Evolutionary conservation across 35 echinoderm and acorn worm genomes (phyloP).

Genomic region (Ophiothrix spiculata): DNA sequence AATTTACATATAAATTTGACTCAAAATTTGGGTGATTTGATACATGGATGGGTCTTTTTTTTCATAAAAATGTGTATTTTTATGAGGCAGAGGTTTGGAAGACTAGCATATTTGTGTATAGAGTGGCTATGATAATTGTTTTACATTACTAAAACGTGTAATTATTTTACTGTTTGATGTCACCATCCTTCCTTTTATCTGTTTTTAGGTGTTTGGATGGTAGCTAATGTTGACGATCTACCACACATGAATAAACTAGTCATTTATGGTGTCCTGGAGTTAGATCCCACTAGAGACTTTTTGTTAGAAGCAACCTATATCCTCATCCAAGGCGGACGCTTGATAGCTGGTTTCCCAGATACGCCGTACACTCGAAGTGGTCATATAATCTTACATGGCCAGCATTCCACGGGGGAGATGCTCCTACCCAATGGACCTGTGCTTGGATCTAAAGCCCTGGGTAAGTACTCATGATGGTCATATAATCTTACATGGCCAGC

Average conservation of each 20-base stretch:
- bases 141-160: no score
- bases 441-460: conserved; percentile 90
- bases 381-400: conserved; percentile 59
- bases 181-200: no score
- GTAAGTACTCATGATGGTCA: conserved; percentile 22
- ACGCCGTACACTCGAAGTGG: conserved; percentile 65
- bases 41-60: no score
- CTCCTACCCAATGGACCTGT: conserved; percentile 89
- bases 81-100: no score
- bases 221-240: conserved; percentile 60
- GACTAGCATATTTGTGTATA: no score
- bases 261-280: conserved; percentile 86
- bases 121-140: no score
- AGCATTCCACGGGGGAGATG: conserved; percentile 86
- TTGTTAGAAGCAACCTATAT: conserved; percentile 80
- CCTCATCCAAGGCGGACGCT: conserved; percentile 79
- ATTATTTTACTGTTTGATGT: no score
- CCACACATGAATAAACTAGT: conserved; percentile 81
- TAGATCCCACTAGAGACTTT: conserved; percentile 50
- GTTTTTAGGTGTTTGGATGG: conserved; percentile 74
- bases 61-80: no score
- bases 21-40: no score
- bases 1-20: no score
- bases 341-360: conserved; percentile 64
- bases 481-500: background rate